phyloP scores from a whole-genome alignment of 2,113 vertebrate species.

The Thunnus thynnus region DNA sequence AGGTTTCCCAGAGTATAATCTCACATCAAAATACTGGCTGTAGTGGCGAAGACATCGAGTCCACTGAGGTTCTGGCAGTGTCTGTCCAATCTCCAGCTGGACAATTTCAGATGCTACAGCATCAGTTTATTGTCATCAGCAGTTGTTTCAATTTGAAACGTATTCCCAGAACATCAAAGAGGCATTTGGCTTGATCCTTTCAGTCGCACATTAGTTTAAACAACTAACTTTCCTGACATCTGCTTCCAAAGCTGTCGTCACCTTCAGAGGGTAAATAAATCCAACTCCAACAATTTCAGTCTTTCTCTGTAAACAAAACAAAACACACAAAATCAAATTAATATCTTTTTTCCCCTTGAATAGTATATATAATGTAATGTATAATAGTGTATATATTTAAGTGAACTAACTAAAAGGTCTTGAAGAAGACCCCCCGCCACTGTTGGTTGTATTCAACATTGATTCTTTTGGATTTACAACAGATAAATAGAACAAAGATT shows the following conservation, averaged over 20 bases:
- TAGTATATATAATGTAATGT: too few relatives aligned
- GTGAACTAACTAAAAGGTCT: neutral
- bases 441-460: too few relatives aligned
- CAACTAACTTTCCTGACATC: neutral
- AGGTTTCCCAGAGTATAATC: neutral
- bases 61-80: neutral
- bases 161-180: neutral
- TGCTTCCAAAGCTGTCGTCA: neutral
- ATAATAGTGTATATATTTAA: neutral
- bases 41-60: neutral
- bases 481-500: too few relatives aligned
- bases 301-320: conserved; percentile 58
- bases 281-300: conserved; percentile 15
- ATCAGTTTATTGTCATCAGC: neutral
- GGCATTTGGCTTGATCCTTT: conserved; percentile 44
- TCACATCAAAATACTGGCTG: conserved; percentile 12
- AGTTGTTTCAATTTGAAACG: neutral
- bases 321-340: conserved; percentile 15
- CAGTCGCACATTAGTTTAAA: conserved; percentile 1
- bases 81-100: neutral
- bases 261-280: conserved; percentile 21
- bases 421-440: neutral
- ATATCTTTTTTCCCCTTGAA: too few relatives aligned
- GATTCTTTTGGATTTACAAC: too few relatives aligned
- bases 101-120: neutral